phyloP scores from a whole-genome alignment of 2,113 vertebrate species.

The Struthidea cinerea region DNA sequence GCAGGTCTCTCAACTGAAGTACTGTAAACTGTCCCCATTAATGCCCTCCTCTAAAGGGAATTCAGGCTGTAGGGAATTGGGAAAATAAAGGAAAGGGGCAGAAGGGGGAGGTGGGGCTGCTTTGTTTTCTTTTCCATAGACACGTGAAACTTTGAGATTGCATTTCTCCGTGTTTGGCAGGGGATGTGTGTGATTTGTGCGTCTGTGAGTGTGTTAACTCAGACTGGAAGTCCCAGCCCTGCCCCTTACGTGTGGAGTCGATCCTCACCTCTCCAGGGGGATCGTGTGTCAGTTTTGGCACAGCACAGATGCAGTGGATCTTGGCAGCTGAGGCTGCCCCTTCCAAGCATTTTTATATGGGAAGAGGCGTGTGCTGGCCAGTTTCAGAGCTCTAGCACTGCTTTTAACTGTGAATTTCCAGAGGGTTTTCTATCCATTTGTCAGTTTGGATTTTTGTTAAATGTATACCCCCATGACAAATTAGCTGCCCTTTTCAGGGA shows the following conservation, averaged over 20 bases:
- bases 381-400: constrained; percentile 17
- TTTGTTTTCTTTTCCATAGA: neutral
- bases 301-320: neutral
- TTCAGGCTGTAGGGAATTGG: neutral
- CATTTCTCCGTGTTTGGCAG: neutral
- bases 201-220: neutral
- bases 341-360: constrained; percentile 53
- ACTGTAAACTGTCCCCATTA: neutral
- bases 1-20: neutral
- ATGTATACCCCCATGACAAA: neutral
- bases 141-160: neutral
- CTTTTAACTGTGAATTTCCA: constrained; percentile 30
- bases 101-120: neutral
- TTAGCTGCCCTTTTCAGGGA: neutral
- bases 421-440: neutral
- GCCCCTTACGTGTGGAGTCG: neutral
- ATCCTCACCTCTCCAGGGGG: neutral
- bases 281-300: constrained; percentile 29
- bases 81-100: neutral
- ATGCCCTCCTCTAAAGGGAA: neutral
- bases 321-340: constrained; percentile 24
- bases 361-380: constrained; percentile 42
- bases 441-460: neutral
- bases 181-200: neutral
- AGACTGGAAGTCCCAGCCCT: neutral